A percentile compares a stretch with the other conserved stretches of the same genome.
phyloP scores from a whole-genome alignment of 2,797 vertebrate genomes.

The Hydrocynus forskahlii region DNA sequence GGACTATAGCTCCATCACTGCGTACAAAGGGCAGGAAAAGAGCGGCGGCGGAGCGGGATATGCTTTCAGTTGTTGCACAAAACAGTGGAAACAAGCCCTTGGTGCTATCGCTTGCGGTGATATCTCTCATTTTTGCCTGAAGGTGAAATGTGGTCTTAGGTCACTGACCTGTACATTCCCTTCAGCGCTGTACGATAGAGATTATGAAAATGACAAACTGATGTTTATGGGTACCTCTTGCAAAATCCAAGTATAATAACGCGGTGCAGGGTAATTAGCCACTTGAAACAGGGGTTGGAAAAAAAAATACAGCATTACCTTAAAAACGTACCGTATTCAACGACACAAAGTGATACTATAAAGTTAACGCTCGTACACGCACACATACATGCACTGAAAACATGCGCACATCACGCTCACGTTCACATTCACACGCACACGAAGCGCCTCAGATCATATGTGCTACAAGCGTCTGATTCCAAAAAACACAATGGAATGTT shows the following conservation, averaged over 20 bases:
- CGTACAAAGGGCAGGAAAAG: slow-evolving; percentile 22
- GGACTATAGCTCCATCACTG: slow-evolving; percentile 24
- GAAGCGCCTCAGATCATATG: slow-evolving; percentile 68
- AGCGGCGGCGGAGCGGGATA: neutral
- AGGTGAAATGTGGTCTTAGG: slow-evolving; percentile 41
- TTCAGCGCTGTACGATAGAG: slow-evolving; percentile 41
- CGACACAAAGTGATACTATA: slow-evolving; percentile 77
- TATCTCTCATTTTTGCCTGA: slow-evolving; percentile 28
- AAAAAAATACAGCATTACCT: slow-evolving; percentile 68
- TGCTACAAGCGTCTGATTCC: slow-evolving; percentile 70
- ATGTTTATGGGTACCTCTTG: slow-evolving; percentile 25
- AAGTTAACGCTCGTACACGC: slow-evolving; percentile 63
- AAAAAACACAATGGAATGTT: slow-evolving; percentile 61
- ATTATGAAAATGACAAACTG: slow-evolving; percentile 12
- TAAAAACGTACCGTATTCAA: slow-evolving; percentile 71
- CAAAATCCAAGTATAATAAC: slow-evolving; percentile 66
- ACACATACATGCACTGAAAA: slow-evolving; percentile 51
- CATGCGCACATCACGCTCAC: slow-evolving; percentile 66
- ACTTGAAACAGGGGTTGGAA: slow-evolving; percentile 56
- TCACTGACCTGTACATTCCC: slow-evolving; percentile 53
- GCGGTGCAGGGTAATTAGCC: slow-evolving; percentile 65
- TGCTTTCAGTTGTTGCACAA: slow-evolving; percentile 25
- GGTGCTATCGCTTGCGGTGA: slow-evolving; percentile 42
- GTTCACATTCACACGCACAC: slow-evolving; percentile 49
- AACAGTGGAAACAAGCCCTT: slow-evolving; percentile 60